Percentiles rank a stretch among this genome's conserved stretches.
Evolutionary conservation across 2,888 invertebrate genomes (phyloP).

Genomic region (Incurvaria masculella): DNA sequence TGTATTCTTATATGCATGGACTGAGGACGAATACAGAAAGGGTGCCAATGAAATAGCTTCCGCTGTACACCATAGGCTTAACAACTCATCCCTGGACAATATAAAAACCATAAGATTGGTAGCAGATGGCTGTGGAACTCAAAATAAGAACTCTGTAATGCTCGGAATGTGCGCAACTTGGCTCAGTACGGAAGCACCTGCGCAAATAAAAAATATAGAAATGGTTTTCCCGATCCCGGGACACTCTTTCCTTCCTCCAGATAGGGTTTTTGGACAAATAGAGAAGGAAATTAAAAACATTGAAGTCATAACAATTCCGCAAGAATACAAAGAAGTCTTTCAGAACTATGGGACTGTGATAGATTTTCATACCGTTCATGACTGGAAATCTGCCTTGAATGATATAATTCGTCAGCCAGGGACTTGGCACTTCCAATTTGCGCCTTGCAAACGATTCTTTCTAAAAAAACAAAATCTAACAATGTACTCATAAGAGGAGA

Average conservation of each 20-base stretch:
- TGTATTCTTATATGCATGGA: slow-evolving; percentile 18
- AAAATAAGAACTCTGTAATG: slow-evolving; percentile 19
- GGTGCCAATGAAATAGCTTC: slow-evolving; percentile 20
- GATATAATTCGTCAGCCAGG: slow-evolving; percentile 5
- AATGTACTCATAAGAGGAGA: too few relatives aligned
- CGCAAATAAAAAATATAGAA: slow-evolving; percentile 6
- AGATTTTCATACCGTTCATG: not conserved
- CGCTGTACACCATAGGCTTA: slow-evolving; percentile 13
- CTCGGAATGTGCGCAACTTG: slow-evolving; percentile 17
- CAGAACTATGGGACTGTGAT: slow-evolving; percentile 6
- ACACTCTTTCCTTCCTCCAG: slow-evolving; percentile 18
- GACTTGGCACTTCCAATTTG: slow-evolving; percentile 5
- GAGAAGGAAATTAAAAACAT: not conserved
- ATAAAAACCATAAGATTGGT: slow-evolving; percentile 15
- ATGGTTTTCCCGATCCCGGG: slow-evolving; percentile 17
- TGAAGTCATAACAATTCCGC: not conserved
- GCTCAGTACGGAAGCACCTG: slow-evolving; percentile 8
- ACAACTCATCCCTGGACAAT: not conserved
- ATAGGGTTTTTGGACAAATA: slow-evolving; percentile 13
- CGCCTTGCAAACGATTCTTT: too few relatives aligned
- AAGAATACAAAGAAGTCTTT: slow-evolving; percentile 5
- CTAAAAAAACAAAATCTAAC: too few relatives aligned
- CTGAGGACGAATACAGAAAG: slow-evolving; percentile 18
- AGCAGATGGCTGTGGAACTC: slow-evolving; percentile 18
- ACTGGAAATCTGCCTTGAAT: slow-evolving; percentile 5